These are phyloP conservation scores for Theonella swinhoei DNA, from an alignment of 37 sponge, comb jelly and placozoan species.

Conservation along the genomic window DNA sequence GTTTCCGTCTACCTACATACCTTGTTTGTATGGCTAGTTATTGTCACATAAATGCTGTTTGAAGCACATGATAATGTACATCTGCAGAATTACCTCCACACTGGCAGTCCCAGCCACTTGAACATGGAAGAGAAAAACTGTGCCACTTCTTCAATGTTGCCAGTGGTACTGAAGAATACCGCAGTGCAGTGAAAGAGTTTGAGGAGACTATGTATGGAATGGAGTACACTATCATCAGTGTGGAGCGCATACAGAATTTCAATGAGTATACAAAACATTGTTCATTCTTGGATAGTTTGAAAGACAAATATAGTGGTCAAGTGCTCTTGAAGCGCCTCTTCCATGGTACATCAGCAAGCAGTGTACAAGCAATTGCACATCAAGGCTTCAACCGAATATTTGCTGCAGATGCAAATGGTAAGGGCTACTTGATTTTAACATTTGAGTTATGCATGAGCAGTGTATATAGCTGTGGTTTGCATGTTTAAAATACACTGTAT, in stretches of 20 bases:
- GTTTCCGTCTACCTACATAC: too few species aligned
- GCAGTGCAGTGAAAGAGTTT: constrained; percentile 32
- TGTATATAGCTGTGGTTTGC: too few species aligned
- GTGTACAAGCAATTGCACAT: constrained; percentile 26
- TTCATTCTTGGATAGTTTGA: constrained; percentile 6
- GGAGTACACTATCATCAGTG: background rate
- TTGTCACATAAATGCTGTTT: too few species aligned
- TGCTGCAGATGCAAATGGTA: constrained; percentile 76
- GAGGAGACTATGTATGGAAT: constrained; percentile 6
- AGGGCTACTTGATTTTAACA: background rate
- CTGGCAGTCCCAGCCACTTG: constrained; percentile 40
- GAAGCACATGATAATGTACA: too few species aligned
- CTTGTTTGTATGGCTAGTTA: too few species aligned
- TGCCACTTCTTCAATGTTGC: constrained; percentile 25
- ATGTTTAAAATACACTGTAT: background rate
- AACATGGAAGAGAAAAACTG: constrained; percentile 6
- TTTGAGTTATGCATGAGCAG: too few species aligned
- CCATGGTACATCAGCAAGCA: constrained; percentile 42
- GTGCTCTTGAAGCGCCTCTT: constrained; percentile 38
- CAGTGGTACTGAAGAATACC: constrained; percentile 14
- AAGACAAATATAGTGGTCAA: background rate
- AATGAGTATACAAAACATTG: constrained; percentile 24
- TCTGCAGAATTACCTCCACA: constrained; percentile 16
- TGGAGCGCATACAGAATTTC: constrained; percentile 57
- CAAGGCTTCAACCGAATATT: constrained; percentile 74